Evolutionary conservation across 2,888 invertebrate genomes (phyloP).

Genomic region (Diaphora mendica): DNA sequence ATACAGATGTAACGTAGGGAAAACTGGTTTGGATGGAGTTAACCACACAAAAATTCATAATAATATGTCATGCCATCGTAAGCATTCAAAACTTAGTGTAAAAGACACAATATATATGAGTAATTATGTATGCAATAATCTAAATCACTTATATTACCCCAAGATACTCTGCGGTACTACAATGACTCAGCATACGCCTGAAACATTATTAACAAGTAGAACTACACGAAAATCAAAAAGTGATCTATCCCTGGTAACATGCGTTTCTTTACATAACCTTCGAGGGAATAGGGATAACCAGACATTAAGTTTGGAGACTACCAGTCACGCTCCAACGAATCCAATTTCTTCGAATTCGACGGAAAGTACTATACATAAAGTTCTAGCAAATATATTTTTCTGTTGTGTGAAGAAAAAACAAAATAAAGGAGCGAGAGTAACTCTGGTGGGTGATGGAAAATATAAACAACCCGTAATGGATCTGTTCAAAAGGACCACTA

Average conservation of each 20-base stretch:
- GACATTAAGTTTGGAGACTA: background rate
- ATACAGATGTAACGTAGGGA: slow-evolving; percentile 2
- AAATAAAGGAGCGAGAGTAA: slow-evolving; percentile 25
- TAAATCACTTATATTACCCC: background rate
- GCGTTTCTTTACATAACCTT: slow-evolving; percentile 36
- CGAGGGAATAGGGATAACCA: slow-evolving; percentile 21
- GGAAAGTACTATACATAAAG: slow-evolving; percentile 35
- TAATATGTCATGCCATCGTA: background rate
- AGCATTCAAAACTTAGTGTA: background rate
- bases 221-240: background rate
- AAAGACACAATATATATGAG: background rate
- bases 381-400: slow-evolving; percentile 50
- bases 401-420: slow-evolving; percentile 54
- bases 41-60: background rate
- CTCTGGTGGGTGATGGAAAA: background rate
- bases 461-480: slow-evolving; percentile 31
- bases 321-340: slow-evolving; percentile 39
- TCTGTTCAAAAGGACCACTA: slow-evolving; percentile 33
- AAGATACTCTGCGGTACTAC: background rate
- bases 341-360: slow-evolving; percentile 26
- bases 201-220: slow-evolving; percentile 1
- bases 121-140: background rate
- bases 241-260: slow-evolving; percentile 11
- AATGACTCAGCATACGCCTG: background rate
- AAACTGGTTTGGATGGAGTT: background rate